Conservation (phyloP, 2,888 invertebrate species). For the Psylliodes chrysocephalus region DNA sequence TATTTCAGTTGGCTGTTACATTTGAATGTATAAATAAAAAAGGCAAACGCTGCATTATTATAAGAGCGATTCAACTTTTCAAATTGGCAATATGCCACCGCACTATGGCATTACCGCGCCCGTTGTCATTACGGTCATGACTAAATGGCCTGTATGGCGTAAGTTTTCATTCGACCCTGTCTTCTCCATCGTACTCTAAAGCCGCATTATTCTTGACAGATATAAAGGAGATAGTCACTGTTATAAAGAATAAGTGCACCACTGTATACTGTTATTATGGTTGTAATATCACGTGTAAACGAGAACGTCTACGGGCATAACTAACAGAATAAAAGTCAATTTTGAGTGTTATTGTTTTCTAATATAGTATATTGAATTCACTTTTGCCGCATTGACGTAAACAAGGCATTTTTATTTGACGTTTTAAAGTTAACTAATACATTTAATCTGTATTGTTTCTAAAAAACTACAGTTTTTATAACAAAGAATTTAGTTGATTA, state of each 20-base stretch:
- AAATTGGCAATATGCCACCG: no score
- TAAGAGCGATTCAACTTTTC: no score
- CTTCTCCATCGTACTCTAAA: conserved; percentile 3
- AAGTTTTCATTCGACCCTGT: conserved; percentile 10
- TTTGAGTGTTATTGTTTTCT: not conserved
- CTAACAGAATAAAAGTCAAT: conserved; percentile 4
- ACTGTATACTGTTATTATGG: conserved; percentile 11
- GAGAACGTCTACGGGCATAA: not conserved
- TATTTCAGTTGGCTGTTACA: no score
- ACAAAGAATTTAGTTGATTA: no score
- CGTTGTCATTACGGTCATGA: conserved; percentile 1
- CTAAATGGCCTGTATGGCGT: conserved; percentile 8
- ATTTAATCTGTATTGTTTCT: no score
- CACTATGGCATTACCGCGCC: not conserved
- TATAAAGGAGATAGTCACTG: conserved; percentile 7
- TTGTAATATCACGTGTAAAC: conserved; percentile 5
- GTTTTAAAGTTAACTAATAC: no score
- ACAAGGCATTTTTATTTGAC: not conserved
- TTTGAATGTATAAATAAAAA: no score
- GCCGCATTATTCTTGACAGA: conserved; percentile 10
- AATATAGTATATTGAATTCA: conserved; percentile 1
- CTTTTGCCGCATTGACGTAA: not conserved
- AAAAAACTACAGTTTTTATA: no score
- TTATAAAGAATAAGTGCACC: conserved; percentile 13
- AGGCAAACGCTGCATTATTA: no score